Percentiles rank a stretch among this genome's conserved stretches.
phyloP scores from a whole-genome alignment of 2,888 invertebrate genomes.

The Pristionchus mayeri region DNA sequence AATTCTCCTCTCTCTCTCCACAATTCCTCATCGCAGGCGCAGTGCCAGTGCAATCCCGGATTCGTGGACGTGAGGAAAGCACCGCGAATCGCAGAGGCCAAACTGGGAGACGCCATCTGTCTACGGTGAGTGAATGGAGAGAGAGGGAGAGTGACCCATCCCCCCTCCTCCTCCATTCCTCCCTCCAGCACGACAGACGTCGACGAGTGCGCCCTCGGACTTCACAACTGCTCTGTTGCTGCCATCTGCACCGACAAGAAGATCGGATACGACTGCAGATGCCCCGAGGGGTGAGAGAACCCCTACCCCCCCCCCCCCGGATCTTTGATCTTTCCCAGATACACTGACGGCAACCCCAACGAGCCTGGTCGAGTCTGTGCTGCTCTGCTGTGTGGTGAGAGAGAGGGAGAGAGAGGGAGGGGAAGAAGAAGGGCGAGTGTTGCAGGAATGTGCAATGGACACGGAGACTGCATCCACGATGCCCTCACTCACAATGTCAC shows the following conservation, averaged over 20 bases:
- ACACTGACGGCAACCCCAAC: slow-evolving; percentile 70
- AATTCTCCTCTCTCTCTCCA: too few relatives aligned
- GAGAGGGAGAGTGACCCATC: not conserved
- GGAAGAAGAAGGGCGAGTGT: not conserved
- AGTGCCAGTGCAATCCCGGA: slow-evolving; percentile 67
- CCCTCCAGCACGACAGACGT: slow-evolving; percentile 59
- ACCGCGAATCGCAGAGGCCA: slow-evolving; percentile 51
- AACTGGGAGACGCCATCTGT: slow-evolving; percentile 61
- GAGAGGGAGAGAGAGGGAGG: not conserved
- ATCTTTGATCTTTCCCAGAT: slow-evolving; percentile 52
- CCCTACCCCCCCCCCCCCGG: not conserved
- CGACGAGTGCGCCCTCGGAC: slow-evolving; percentile 72
- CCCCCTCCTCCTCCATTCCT: too few relatives aligned
- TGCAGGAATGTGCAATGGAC: slow-evolving; percentile 69
- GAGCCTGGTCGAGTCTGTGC: slow-evolving; percentile 73
- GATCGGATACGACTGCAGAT: slow-evolving; percentile 66
- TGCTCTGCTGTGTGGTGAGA: slow-evolving; percentile 62
- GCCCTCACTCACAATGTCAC: slow-evolving; percentile 68
- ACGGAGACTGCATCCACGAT: slow-evolving; percentile 74
- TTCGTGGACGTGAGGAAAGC: slow-evolving; percentile 68
- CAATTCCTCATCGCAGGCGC: slow-evolving; percentile 53
- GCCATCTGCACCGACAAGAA: slow-evolving; percentile 71
- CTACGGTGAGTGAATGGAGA: slow-evolving; percentile 50
- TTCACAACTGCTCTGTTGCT: slow-evolving; percentile 72
- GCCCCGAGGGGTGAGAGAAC: slow-evolving; percentile 61